phyloP scores from a whole-genome alignment of 2,113 vertebrate genomes.

The Melanerpes aurifrons region DNA sequence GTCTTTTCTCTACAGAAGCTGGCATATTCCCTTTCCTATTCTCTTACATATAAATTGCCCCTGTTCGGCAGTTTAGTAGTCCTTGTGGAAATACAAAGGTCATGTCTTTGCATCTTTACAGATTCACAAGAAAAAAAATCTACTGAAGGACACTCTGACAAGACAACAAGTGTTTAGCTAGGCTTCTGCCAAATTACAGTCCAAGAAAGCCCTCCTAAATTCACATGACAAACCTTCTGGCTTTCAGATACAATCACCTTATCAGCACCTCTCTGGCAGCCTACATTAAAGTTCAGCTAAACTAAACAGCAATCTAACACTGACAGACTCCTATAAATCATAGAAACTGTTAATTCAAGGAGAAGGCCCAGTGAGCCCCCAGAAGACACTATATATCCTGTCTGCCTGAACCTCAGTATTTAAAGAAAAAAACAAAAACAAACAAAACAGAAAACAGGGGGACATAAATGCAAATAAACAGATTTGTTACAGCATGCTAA shows the following conservation, averaged over 20 bases:
- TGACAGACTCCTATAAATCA: not conserved
- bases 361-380: not conserved
- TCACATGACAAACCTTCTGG: not conserved
- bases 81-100: not conserved
- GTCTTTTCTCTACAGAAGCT: not conserved
- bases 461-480: not conserved
- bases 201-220: not conserved
- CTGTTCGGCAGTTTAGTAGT: not conserved
- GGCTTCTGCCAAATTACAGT: not conserved
- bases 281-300: not conserved
- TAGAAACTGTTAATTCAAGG: not conserved
- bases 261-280: not conserved
- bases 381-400: not conserved
- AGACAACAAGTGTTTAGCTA: not conserved
- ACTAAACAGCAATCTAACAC: not conserved
- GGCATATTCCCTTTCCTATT: not conserved
- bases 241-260: not conserved
- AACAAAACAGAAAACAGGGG: not conserved
- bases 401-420: not conserved
- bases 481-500: not conserved
- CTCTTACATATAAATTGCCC: not conserved
- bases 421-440: not conserved
- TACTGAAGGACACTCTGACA: not conserved
- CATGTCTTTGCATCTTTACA: not conserved
- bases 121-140: not conserved